These are phyloP conservation scores for Hippocampus mohnikei DNA, from an alignment of 2,113 vertebrate genomes.

Conservation along the genomic window DNA sequence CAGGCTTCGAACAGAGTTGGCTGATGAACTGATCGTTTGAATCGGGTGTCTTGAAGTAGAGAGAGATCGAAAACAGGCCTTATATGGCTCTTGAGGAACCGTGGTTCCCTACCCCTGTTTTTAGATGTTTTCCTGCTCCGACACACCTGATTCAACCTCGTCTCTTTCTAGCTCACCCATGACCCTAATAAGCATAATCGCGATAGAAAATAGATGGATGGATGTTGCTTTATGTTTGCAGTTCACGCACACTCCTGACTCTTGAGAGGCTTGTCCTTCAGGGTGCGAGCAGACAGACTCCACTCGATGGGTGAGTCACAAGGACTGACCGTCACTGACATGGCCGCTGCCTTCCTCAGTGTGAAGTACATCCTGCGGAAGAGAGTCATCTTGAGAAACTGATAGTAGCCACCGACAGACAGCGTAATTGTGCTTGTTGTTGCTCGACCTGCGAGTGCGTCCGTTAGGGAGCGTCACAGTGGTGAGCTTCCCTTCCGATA, in stretches of 20 bases:
- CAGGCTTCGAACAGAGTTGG: too few species aligned
- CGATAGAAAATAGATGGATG: not conserved
- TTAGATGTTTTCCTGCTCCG: too few species aligned
- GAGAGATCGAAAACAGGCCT: too few species aligned
- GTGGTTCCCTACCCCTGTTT: too few species aligned
- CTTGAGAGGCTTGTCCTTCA: constrained; percentile 72
- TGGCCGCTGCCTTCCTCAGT: constrained; percentile 67
- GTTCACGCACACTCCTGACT: constrained; percentile 68
- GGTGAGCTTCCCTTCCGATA: constrained; percentile 78
- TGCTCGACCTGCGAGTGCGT: constrained; percentile 76
- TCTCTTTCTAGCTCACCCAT: not conserved
- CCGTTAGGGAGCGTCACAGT: constrained; percentile 77
- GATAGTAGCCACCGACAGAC: not conserved
- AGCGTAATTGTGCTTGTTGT: not conserved
- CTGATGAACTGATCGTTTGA: too few species aligned
- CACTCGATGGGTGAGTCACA: constrained; percentile 82
- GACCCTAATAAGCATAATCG: not conserved
- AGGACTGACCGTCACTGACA: constrained; percentile 80
- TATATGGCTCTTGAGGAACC: too few species aligned
- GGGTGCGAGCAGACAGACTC: constrained; percentile 68
- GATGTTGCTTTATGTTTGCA: not conserved
- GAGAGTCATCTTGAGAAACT: not conserved
- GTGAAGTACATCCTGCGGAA: constrained; percentile 78
- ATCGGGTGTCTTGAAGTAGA: too few species aligned
- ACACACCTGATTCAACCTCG: too few species aligned